Conservation (phyloP, 2,113 vertebrate species). For the Mobula hypostoma region DNA sequence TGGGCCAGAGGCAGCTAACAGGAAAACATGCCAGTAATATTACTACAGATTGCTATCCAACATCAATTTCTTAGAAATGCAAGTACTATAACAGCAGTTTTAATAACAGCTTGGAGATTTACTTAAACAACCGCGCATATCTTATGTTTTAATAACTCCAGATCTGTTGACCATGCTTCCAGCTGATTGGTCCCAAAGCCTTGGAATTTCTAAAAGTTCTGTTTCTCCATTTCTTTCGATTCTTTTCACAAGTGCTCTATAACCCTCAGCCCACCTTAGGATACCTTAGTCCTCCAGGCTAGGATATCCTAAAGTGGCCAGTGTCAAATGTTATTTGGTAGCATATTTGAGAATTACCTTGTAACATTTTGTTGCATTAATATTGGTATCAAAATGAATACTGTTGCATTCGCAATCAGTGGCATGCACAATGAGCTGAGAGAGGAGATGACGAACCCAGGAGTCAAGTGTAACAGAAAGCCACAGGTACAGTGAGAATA, state of each 20-base stretch:
- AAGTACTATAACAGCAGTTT: not conserved
- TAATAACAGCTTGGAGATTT: not conserved
- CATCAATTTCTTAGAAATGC: not conserved
- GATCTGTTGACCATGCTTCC: not conserved
- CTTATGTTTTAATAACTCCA: not conserved
- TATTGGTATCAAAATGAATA: not conserved
- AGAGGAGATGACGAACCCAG: not conserved
- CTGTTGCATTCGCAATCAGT: too few relatives aligned
- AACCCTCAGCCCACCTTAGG: too few relatives aligned
- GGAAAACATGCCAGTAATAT: not conserved
- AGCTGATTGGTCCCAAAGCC: too few relatives aligned
- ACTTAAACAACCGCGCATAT: not conserved
- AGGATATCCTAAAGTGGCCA: not conserved
- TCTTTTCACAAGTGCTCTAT: too few relatives aligned
- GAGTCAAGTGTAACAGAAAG: too few relatives aligned
- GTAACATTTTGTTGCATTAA: not conserved
- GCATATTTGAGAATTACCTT: not conserved
- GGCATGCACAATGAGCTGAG: not conserved
- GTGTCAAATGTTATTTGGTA: not conserved
- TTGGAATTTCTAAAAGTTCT: not conserved
- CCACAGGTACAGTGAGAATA: too few relatives aligned
- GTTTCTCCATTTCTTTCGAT: not conserved
- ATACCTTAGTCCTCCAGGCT: too few relatives aligned
- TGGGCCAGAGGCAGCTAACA: not conserved
- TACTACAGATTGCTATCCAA: not conserved